Conservation (phyloP, 2,888 invertebrate species). For the Tuta absoluta region DNA sequence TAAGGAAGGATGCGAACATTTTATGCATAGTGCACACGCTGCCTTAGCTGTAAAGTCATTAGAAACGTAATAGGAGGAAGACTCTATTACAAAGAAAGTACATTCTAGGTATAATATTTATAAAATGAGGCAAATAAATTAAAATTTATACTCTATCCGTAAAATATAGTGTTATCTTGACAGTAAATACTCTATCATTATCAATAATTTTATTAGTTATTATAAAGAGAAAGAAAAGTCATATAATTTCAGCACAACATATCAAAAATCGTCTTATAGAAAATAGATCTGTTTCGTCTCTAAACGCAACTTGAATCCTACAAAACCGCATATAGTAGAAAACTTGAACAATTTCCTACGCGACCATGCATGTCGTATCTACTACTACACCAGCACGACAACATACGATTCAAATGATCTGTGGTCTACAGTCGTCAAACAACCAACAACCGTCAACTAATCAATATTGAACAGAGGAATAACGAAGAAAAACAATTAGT, state of each 20-base stretch:
- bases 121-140: too few species aligned
- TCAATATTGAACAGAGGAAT: slow-evolving; percentile 20
- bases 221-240: too few species aligned
- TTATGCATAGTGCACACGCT: not conserved
- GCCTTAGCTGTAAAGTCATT: not conserved
- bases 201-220: too few species aligned
- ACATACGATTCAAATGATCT: slow-evolving; percentile 13
- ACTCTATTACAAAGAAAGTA: too few species aligned
- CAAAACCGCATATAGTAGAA: slow-evolving; percentile 32
- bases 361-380: slow-evolving; percentile 46
- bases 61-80: not conserved
- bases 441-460: not conserved
- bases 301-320: not conserved
- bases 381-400: slow-evolving; percentile 28
- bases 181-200: too few species aligned
- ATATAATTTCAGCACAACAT: too few species aligned
- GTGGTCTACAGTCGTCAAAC: slow-evolving; percentile 19
- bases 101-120: too few species aligned
- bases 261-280: too few species aligned
- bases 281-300: too few species aligned
- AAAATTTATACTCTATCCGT: too few species aligned
- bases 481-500: slow-evolving; percentile 14
- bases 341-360: slow-evolving; percentile 47
- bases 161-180: too few species aligned
- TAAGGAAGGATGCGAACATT: slow-evolving; percentile 13